Base-by-base conservation (phyloP, 2,113 vertebrate species). In the Stigmatopora nigra region DNA sequence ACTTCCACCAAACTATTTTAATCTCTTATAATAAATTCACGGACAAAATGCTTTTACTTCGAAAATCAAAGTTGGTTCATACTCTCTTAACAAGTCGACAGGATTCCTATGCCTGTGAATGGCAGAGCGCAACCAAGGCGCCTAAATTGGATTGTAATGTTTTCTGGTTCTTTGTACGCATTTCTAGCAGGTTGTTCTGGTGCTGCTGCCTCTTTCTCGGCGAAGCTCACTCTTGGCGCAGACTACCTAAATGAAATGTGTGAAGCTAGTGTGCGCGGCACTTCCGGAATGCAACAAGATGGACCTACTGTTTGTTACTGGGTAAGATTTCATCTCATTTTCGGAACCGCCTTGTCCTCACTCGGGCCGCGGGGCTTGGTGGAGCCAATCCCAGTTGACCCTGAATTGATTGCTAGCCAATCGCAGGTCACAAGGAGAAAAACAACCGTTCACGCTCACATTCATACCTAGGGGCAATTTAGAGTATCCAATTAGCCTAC, bases 191-290 rank as follows among this genome's bases (percentile, higher is more conserved):
- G 93, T 1, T 84, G 91, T 14, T 64, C 92, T 66, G 93, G 89
- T 9, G 91, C 91, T 4, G 68, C 90, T 10, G 92, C 92, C 0
- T 94, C 93, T 2, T 76, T 92, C 8, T 90, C 86, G 4, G 94
- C 93, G 17, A 97, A 96, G 72, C 87, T 96, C 62, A 91, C 92
- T 0, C 79, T 96, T 15, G 89, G 93, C 6, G 77, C 84, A 0
- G 86, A 79, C 61, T 78, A 89, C 36, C 55, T 90, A 48, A 78
- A 62, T 45, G 68, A 68, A 12, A 78, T 81, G 61, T 92, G 91
- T 19, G 87, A 85, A 41, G 47, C 68, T 1, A 64, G 61, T 35
- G 57, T 83, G 56, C 78, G 67, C 63, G 64, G 53, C 49, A 58
- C 72, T 71, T 53, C 64, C 9, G 44, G 52, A 13, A 35, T 52